phyloP scores from a whole-genome alignment of 2,797 vertebrate genomes.

The Pempheris klunzingeri region DNA sequence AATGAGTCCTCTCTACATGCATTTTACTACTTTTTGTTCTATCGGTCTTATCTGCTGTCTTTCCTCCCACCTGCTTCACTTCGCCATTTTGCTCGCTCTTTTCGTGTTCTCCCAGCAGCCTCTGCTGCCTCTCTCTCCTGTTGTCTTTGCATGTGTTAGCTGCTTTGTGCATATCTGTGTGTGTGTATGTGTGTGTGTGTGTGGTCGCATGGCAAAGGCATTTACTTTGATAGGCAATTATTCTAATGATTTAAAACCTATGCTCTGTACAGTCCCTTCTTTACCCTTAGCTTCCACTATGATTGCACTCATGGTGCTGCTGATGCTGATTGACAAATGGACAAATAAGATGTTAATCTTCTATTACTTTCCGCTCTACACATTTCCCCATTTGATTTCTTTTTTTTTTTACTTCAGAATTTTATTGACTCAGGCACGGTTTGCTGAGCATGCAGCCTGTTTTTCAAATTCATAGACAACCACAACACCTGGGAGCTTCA shows the following conservation, averaged over 20 bases:
- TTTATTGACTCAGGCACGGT: constrained; percentile 20
- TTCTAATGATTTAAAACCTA: not conserved
- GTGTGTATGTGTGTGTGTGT: not conserved
- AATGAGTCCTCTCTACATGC: constrained; percentile 71
- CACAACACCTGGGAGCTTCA: constrained; percentile 42
- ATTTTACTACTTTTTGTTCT: constrained; percentile 72
- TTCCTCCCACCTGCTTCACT: constrained; percentile 38
- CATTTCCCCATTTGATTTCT: constrained; percentile 4
- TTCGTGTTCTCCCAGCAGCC: constrained; percentile 27
- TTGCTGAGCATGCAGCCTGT: constrained; percentile 28
- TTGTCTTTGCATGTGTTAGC: constrained; percentile 37
- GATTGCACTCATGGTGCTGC: not conserved
- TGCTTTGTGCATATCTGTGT: not conserved
- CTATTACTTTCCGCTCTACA: not conserved
- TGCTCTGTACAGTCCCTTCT: constrained; percentile 6
- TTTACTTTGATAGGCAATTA: constrained; percentile 13
- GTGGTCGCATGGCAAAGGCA: constrained; percentile 24
- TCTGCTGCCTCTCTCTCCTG: constrained; percentile 5
- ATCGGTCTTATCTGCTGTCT: constrained; percentile 58
- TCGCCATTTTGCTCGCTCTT: constrained; percentile 35
- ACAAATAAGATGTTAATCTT: constrained; percentile 36
- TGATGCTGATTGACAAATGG: not conserved
- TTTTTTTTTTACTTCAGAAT: constrained; percentile 4
- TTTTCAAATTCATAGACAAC: constrained; percentile 28
- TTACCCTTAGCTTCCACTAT: not conserved